Percentiles rank a stretch among this genome's conserved stretches.
Conservation (phyloP, 1,140 invertebrate genomes). For the Drosophila novamexicana region DNA sequence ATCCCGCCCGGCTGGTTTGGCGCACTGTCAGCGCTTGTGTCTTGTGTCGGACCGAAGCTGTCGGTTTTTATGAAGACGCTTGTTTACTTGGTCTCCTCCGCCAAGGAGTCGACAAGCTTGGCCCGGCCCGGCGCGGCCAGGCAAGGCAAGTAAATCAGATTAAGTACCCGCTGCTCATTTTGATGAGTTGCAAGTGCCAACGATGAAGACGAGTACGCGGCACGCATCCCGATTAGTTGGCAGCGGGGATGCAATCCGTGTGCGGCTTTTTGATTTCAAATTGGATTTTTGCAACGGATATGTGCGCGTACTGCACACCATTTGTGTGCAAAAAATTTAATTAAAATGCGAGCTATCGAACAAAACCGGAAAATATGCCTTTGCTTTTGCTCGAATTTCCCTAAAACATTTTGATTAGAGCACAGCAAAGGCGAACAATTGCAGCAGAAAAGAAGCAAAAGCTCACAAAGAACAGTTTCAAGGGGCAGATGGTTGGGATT, state of each 20-base stretch:
- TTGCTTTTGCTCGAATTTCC: neutral
- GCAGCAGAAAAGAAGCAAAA: neutral
- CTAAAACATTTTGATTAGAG: neutral
- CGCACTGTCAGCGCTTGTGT: neutral
- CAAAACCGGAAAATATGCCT: neutral
- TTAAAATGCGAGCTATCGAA: constrained; percentile 45
- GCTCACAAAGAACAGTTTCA: too few relatives aligned
- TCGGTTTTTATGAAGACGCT: constrained; percentile 81
- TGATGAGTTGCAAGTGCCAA: constrained; percentile 68
- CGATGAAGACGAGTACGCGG: constrained; percentile 14
- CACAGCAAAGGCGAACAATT: neutral
- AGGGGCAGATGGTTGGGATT: too few relatives aligned
- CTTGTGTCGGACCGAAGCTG: constrained; percentile 38
- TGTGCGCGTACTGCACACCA: constrained; percentile 23
- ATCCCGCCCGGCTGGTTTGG: neutral
- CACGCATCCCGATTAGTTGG: constrained; percentile 48
- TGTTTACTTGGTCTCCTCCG: constrained; percentile 70
- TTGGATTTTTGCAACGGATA: constrained; percentile 56
- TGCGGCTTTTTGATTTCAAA: constrained; percentile 69
- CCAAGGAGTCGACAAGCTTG: constrained; percentile 33
- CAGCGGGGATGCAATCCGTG: constrained; percentile 15
- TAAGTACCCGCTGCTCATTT: constrained; percentile 83
- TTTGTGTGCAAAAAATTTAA: constrained; percentile 40
- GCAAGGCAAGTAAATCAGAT: constrained; percentile 79
- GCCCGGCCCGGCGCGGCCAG: constrained; percentile 20